A percentile compares a stretch with the other conserved stretches of the same genome.
Evolutionary conservation across 1,140 invertebrate species (phyloP).

Genomic region (Lanistes nyassanus): DNA sequence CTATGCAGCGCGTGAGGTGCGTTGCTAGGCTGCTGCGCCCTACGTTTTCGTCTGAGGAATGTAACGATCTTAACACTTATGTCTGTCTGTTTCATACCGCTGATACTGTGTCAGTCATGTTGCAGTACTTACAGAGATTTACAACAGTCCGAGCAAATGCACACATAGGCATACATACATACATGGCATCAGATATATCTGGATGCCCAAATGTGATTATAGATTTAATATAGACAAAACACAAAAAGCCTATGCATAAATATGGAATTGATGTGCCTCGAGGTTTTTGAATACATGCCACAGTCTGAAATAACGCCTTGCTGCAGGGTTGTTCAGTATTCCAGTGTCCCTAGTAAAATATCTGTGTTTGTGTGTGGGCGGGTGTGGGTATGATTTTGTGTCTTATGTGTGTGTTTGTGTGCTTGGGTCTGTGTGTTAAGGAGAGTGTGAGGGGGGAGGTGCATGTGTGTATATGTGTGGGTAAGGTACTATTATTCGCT

Average conservation of each 20-base stretch:
- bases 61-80: background rate
- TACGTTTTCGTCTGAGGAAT: background rate
- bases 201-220: no score
- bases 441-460: slow-evolving; percentile 12
- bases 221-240: no score
- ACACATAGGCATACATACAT: no score
- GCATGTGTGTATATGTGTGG: background rate
- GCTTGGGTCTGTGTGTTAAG: slow-evolving; percentile 9
- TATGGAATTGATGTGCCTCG: no score
- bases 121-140: background rate
- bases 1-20: background rate
- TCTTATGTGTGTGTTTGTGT: slow-evolving; percentile 1
- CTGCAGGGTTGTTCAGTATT: background rate
- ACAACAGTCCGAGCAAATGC: no score
- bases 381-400: background rate
- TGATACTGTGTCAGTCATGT: background rate
- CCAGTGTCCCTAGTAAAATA: background rate
- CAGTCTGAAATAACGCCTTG: no score
- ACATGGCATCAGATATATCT: no score
- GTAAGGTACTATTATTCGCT: background rate
- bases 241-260: no score
- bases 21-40: background rate
- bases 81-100: background rate
- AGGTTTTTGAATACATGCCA: no score
- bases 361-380: no score